Base-by-base conservation (phyloP, 2,888 invertebrate genomes). In the Plagiodera versicolora region DNA sequence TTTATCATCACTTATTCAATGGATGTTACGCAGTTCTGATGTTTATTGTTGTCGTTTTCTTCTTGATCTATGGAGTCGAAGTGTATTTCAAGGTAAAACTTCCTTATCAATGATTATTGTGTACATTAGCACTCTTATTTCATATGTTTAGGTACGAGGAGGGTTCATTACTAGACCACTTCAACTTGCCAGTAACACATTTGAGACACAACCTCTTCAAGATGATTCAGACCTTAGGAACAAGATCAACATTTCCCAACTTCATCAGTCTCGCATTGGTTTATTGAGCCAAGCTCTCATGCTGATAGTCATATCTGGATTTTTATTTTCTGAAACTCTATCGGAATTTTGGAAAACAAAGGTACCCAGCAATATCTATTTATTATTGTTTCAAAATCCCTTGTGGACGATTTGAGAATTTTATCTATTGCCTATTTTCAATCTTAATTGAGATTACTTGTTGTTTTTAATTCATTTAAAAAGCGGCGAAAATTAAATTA, bases 261-360 rank as follows among this genome's bases (percentile, higher is more conserved):
- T 96, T 68, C 93, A 95, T 78, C 95, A 95, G 81, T 95, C 95
- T 5, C 86, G 95, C 49, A 82, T 95, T 56, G 95, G 95, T 6
- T 85, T 95, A 67, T 81, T 96, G 66, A 92, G 92, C 68, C 95
- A 95, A 82, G 95, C 95, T 55, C 84, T 92, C 68, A 94, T 96
- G 91, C 86, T 95, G 60, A 91, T 95, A 71, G 89, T 92, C 69
- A 91, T 95, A 69, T 91, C 93, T 5, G 89, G 92, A 47, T 95
- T 95, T 81, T 86, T 96, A 24, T 90, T 93, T 70, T 94, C 94
- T 5, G 95, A 96, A 81, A 94, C 94, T 0, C 84, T 94, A 64
- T 92, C 94, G 69, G 93, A 93, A 81, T 91, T 94, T 80, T 95
- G 95, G 95, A 95, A 95, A 81, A 88, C 90, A 67, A 95, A 94